Percentiles rank a stretch among this genome's conserved stretches.
Evolutionary conservation across 2,888 invertebrate genomes (phyloP).

Genomic region (Protodeltote pygarga): DNA sequence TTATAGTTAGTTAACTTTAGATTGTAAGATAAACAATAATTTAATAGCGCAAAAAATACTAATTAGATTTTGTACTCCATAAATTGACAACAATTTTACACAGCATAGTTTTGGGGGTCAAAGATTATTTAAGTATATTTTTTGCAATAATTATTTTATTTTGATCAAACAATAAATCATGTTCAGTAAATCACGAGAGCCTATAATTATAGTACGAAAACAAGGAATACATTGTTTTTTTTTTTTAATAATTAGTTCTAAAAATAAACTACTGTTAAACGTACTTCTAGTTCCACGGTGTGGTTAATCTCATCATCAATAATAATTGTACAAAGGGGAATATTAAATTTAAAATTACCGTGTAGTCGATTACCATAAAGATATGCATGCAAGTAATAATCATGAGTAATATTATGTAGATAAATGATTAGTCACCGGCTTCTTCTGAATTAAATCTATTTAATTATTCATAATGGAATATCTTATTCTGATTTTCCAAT

Average conservation of each 20-base stretch:
- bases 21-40: conserved; percentile 24
- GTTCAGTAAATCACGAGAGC: conserved; percentile 14
- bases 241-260: conserved; percentile 6
- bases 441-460: conserved; percentile 16
- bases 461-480: conserved; percentile 35
- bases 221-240: conserved; percentile 14
- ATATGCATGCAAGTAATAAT: background rate
- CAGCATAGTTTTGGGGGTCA: background rate
- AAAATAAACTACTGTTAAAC: conserved; percentile 10
- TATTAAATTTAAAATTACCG: conserved; percentile 9
- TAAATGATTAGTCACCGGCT: conserved; percentile 34
- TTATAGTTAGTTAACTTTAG: conserved; percentile 17
- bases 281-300: conserved; percentile 10
- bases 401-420: conserved; percentile 12
- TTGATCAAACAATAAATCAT: conserved; percentile 17
- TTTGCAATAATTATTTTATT: conserved; percentile 19
- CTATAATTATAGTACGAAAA: conserved; percentile 29
- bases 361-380: conserved; percentile 1
- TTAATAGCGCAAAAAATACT: conserved; percentile 12
- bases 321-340: conserved; percentile 13
- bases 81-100: conserved; percentile 8
- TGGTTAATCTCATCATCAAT: conserved; percentile 6
- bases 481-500: conserved; percentile 33
- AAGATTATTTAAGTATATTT: conserved; percentile 3
- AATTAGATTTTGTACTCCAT: conserved; percentile 6